These are phyloP conservation scores for Strix uralensis DNA, from an alignment of 2,113 vertebrate species.

Conservation along the genomic window DNA sequence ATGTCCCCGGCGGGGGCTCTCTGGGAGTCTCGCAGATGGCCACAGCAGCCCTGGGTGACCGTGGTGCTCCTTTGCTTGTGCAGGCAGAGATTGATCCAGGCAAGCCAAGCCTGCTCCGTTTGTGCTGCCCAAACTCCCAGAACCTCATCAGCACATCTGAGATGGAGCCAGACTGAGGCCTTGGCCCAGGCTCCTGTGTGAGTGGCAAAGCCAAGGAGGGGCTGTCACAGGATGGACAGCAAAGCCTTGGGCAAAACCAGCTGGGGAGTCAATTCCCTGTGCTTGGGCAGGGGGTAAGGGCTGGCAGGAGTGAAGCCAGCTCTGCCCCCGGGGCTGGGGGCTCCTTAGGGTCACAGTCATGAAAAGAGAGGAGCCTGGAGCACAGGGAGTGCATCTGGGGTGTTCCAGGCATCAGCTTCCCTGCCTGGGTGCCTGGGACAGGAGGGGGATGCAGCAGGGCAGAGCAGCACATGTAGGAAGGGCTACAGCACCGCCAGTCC, in stretches of 20 bases:
- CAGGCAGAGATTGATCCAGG: not conserved
- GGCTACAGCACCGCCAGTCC: not conserved
- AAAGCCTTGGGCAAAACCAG: not conserved
- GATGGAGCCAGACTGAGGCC: not conserved
- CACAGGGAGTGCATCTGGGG: not conserved
- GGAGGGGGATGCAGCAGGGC: not conserved
- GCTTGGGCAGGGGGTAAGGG: not conserved
- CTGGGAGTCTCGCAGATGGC: not conserved
- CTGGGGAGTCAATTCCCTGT: not conserved
- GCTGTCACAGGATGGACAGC: not conserved
- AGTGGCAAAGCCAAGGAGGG: not conserved
- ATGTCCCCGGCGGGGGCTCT: rapidly evolving
- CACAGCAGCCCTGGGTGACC: not conserved
- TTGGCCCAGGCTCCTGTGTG: not conserved
- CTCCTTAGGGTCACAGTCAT: not conserved
- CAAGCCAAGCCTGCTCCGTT: rapidly evolving
- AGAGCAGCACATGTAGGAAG: not conserved
- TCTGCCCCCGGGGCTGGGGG: not conserved
- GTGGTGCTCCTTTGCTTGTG: not conserved
- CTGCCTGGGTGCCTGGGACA: not conserved
- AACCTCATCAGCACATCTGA: not conserved
- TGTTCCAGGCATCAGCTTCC: not conserved
- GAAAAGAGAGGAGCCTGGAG: not conserved
- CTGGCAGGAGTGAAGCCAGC: not conserved
- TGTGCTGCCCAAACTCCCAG: not conserved